These are phyloP conservation scores for Tinamus guttatus DNA, from an alignment of 2,113 vertebrate genomes.

Conservation along the genomic window DNA sequence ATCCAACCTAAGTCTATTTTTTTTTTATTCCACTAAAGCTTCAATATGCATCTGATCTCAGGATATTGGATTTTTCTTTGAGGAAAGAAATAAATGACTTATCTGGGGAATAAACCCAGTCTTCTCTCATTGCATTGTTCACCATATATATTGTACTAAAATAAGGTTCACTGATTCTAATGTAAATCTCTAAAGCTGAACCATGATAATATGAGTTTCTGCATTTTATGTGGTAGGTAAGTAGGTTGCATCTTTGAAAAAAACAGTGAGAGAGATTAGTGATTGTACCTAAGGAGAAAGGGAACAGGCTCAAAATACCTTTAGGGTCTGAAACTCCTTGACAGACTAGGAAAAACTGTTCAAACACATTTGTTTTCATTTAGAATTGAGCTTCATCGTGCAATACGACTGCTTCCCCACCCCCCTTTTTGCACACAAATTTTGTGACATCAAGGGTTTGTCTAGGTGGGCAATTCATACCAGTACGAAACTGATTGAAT, in stretches of 20 bases:
- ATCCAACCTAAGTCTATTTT: constrained; percentile 62
- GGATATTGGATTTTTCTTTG: constrained; percentile 85
- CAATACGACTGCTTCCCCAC: background rate
- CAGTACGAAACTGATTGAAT: background rate
- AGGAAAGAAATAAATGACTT: constrained; percentile 83
- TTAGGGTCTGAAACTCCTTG: constrained; percentile 64
- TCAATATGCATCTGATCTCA: constrained; percentile 81
- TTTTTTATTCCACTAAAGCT: constrained; percentile 61
- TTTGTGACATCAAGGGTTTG: constrained; percentile 38
- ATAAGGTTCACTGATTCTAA: constrained; percentile 78
- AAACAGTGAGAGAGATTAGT: constrained; percentile 56
- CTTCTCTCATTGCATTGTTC: constrained; percentile 57
- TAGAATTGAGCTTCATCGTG: constrained; percentile 29
- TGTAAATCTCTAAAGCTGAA: constrained; percentile 81
- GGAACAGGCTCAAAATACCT: constrained; percentile 56
- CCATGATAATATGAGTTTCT: constrained; percentile 71
- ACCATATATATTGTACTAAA: constrained; percentile 73
- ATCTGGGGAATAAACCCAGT: constrained; percentile 80
- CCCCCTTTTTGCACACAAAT: background rate
- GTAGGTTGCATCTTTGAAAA: constrained; percentile 69
- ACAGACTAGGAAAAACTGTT: constrained; percentile 45
- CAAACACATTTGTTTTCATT: constrained; percentile 52
- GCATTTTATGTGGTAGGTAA: constrained; percentile 74
- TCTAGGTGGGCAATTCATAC: background rate
- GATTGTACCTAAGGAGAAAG: constrained; percentile 59